phyloP scores from a whole-genome alignment of 2,797 vertebrate species.

The Peromyscus attwateri region DNA sequence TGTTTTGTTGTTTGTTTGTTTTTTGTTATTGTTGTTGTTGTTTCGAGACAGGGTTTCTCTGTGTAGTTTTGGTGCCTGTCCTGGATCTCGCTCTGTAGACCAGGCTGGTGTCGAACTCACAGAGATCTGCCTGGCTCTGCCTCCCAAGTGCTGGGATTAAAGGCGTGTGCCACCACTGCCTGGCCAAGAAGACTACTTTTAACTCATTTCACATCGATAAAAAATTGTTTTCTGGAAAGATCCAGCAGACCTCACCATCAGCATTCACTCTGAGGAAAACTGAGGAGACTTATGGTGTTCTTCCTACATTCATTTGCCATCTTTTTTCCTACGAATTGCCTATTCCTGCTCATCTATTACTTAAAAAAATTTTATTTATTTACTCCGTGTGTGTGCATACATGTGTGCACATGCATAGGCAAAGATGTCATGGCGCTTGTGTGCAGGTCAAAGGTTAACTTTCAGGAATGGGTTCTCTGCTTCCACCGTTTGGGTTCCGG shows the following conservation, averaged over 20 bases:
- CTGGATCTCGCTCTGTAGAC: no score
- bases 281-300: neutral
- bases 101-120: no score
- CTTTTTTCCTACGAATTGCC: neutral
- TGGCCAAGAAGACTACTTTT: neutral
- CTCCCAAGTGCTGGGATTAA: no score
- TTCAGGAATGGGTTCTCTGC: neutral
- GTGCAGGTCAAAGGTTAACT: neutral
- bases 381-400: neutral
- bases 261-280: constrained; percentile 21
- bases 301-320: neutral
- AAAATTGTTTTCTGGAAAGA: constrained; percentile 36
- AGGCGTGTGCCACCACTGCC: no score
- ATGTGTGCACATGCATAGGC: neutral
- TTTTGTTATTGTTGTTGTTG: no score
- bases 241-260: neutral
- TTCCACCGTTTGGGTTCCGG: neutral
- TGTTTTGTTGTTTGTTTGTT: no score
- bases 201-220: constrained; percentile 38
- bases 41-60: no score
- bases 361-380: neutral
- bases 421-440: neutral
- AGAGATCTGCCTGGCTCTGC: no score
- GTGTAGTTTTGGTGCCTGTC: no score
- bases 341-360: constrained; percentile 4